Evolutionary conservation across 2,888 invertebrate genomes (phyloP), one percentile per base, ranked within the genome.

Genomic region (Acrobasis repandana): DNA sequence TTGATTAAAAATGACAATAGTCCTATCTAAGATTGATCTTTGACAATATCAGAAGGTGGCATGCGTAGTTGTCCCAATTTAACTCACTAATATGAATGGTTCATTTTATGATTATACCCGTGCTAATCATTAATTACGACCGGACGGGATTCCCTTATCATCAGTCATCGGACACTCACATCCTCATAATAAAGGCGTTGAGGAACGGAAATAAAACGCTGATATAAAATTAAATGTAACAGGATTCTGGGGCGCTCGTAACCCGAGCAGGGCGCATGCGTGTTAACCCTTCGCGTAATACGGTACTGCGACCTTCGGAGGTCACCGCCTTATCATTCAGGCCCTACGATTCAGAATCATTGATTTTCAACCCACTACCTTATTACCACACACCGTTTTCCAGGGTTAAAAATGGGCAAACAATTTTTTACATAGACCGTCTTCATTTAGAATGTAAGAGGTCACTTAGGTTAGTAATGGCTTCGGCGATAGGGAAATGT

Each of bases 261-360:
- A 47, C 20, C 51, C 28, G 38, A 28, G 51, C 2, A 46, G 38
- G 63, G 79, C 90, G 90, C 90, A 89, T 88, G 90, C 89, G 88
- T 73, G 71, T 16, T 78, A 69, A 71, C 73, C 80, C 77, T 76
- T 82, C 81, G 75, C 86, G 89, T 90, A 90, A 85, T 88, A 90
- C 88, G 75, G 76, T 75, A 68, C 74, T 69, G 69, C 89, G 89
- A 88, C 90, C 90, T 89, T 88, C 84, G 76, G 80, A 88, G 89
- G 88, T 89, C 88, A 85, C 78, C 81, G 83, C 82, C 82, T 85
- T 80, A 80, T 83, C 90, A 88, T 90, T 90, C 85, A 90, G 79
- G 76, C 71, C 75, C 72, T 74, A 51, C 51, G 14, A 2, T 71
- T 71, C 69, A 72, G 74, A 75, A 71, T 71, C 89, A 90, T 90